Conservation (phyloP, 2,113 vertebrate genomes). For the Morone saxatilis region DNA sequence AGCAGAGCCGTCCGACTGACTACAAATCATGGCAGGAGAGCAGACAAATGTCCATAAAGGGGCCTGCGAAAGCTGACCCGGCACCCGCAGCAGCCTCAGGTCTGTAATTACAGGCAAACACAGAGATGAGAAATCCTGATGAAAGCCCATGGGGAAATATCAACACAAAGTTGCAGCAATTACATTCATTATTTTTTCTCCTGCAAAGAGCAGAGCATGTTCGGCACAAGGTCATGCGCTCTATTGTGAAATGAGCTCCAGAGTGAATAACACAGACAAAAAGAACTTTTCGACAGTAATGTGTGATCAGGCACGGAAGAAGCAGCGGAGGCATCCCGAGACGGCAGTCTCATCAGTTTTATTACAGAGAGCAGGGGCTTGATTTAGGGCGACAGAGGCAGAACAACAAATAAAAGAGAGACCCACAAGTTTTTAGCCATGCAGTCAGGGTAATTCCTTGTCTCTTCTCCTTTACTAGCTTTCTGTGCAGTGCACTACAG, state of each 20-base stretch:
- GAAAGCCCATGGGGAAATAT: constrained; percentile 42
- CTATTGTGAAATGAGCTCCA: not conserved
- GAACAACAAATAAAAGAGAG: constrained; percentile 44
- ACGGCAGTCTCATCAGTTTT: constrained; percentile 23
- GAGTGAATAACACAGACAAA: not conserved
- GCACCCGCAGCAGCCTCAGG: constrained; percentile 29
- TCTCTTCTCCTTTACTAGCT: constrained; percentile 40
- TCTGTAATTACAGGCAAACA: constrained; percentile 71
- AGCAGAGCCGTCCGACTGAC: constrained; percentile 35
- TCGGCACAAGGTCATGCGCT: constrained; percentile 13
- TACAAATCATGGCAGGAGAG: constrained; percentile 52
- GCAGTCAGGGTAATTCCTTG: constrained; percentile 36
- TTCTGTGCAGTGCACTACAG: constrained; percentile 29
- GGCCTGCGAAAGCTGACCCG: constrained; percentile 33
- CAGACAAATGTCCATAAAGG: constrained; percentile 48
- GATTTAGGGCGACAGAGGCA: constrained; percentile 48
- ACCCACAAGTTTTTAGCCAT: constrained; percentile 28
- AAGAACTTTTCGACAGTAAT: not conserved
- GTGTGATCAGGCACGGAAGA: constrained; percentile 5
- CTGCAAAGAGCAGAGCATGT: constrained; percentile 1
- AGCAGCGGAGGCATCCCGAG: not conserved
- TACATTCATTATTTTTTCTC: constrained; percentile 34
- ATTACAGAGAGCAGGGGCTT: constrained; percentile 19
- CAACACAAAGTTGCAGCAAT: constrained; percentile 32
- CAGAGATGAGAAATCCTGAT: constrained; percentile 57